These are phyloP conservation scores for Dolichoris vasculosae DNA, from an alignment of 1,140 invertebrate genomes.

Conservation along the genomic window DNA sequence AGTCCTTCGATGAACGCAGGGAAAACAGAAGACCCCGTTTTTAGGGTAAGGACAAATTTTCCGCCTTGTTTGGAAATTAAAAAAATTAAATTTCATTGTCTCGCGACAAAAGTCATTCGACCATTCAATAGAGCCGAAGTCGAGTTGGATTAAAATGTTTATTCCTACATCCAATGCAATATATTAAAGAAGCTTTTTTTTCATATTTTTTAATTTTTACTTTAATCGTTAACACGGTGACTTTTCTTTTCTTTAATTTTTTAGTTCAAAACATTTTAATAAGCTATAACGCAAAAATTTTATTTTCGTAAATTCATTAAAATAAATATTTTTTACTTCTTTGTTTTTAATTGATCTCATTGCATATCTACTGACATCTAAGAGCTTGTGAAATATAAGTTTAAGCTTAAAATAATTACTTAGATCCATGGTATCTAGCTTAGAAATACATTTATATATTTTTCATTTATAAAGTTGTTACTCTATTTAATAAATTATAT, in stretches of 20 bases:
- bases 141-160: constrained; percentile 14
- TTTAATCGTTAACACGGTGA: background rate
- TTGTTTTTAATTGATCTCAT: too few species aligned
- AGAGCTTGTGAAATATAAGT: too few species aligned
- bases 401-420: too few species aligned
- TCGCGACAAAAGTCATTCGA: background rate
- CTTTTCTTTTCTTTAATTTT: background rate
- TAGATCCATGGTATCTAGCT: too few species aligned
- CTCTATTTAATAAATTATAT: too few species aligned
- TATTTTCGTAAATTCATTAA: too few species aligned
- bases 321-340: too few species aligned
- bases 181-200: background rate
- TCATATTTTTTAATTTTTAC: background rate
- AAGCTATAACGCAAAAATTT: too few species aligned
- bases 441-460: too few species aligned
- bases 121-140: background rate
- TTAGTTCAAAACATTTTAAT: too few species aligned
- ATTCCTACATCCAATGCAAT: background rate
- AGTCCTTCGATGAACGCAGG: background rate
- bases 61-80: background rate
- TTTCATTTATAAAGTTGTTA: too few species aligned
- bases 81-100: background rate
- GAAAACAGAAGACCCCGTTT: background rate
- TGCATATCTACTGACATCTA: too few species aligned
- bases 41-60: background rate